Base-by-base conservation (phyloP, 30 jellyfish, hydroid and myxozoan genomes). In the Haliclystus octoradiatus region DNA sequence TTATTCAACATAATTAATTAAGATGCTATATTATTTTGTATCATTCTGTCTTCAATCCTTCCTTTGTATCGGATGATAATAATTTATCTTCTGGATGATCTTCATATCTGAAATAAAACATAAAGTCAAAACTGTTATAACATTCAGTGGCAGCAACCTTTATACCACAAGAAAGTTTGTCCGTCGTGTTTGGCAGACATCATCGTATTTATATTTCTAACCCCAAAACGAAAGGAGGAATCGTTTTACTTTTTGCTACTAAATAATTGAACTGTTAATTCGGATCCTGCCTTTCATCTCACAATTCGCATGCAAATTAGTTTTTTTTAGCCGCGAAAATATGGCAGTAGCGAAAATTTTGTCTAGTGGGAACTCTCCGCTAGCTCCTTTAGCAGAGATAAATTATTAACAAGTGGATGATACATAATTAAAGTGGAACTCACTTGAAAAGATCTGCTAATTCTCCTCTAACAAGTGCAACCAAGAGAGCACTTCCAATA, bases 51-150 rank as follows among this genome's bases (percentile, higher is more conserved):
- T 40, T 40, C 57, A 40, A 19, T 9, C 57, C 57, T 19, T 40
- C 57, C 57, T 9, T 19, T 19, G 9, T 40, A 40, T 40, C 57
- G 9, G 57, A 5, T 40, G 57, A 40, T 40, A 5, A 5, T 19
- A 40, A 19, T 40, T 19, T 9, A 40, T 87, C 94, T 40, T 87
- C 96, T 13, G 96, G 96, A 72, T 87, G 96, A 46, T 87, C 96
- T 63, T 87, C 96, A 60, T 87, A 87, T 69, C 96, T 87, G 33
- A 13, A 79, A 47, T 12, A 57, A 31, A n/a, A 0, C 34, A 15
- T 24, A n/a, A 23, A 25, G 52, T 32, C 25, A 19, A 33, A 14
- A 1, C 49, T 31, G 50, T 27, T 68, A 22, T 28, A 32, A 26
- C 23, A 4, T 3, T 14, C 22, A 40, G 57, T 40, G 57, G 19